Evolutionary conservation across 2,888 invertebrate genomes (phyloP).

Genomic region (Saturnia japonica): DNA sequence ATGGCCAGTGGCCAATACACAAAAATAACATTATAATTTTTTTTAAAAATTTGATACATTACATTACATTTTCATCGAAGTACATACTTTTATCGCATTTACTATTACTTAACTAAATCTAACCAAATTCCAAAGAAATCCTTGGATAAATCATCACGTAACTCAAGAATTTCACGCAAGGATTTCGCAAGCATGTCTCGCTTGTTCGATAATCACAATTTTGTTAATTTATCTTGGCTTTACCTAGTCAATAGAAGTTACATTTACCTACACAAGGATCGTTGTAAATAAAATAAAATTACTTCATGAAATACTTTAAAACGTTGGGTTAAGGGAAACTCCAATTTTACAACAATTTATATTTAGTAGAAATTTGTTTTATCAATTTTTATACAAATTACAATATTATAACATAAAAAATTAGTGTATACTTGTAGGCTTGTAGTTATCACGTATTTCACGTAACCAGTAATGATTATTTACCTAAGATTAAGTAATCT

Average conservation of each 20-base stretch:
- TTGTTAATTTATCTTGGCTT: background rate
- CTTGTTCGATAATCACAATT: background rate
- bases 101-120: background rate
- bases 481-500: constrained; percentile 8
- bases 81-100: background rate
- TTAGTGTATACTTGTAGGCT: background rate
- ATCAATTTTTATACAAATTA: too few relatives aligned
- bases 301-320: background rate
- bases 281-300: background rate
- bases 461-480: background rate
- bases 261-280: background rate
- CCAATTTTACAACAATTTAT: background rate
- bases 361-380: too few relatives aligned
- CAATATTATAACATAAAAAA: too few relatives aligned
- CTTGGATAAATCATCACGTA: background rate
- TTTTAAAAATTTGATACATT: too few relatives aligned
- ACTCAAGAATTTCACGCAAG: background rate
- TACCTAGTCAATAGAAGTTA: background rate
- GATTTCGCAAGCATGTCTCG: background rate
- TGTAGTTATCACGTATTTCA: background rate
- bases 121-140: background rate
- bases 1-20: too few relatives aligned
- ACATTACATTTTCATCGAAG: background rate
- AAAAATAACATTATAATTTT: too few relatives aligned
- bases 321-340: background rate